Conservation (phyloP, 2,888 invertebrate genomes). For the Candidula unifasciata region DNA sequence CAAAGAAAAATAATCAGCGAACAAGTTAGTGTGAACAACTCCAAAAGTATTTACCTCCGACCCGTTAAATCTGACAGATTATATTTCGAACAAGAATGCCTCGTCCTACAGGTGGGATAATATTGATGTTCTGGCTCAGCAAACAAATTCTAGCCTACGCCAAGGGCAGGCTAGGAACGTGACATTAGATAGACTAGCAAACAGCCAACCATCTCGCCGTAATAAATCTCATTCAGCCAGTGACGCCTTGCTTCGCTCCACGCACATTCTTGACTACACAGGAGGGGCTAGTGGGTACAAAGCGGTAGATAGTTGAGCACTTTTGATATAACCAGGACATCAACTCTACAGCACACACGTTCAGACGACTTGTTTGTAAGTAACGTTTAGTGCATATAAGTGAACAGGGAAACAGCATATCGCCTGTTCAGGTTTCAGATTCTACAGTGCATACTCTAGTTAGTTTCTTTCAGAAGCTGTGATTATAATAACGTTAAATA, state of each 20-base stretch:
- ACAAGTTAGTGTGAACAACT: too few relatives aligned
- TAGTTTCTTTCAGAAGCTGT: not conserved
- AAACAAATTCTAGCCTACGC: not conserved
- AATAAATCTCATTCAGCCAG: not conserved
- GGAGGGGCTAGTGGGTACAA: not conserved
- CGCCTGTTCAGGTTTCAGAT: not conserved
- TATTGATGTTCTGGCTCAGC: slow-evolving; percentile 4
- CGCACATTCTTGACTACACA: not conserved
- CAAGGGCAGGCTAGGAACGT: not conserved
- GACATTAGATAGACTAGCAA: not conserved
- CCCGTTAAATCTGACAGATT: too few relatives aligned
- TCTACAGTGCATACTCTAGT: not conserved
- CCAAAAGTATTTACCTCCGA: too few relatives aligned
- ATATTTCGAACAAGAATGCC: too few relatives aligned
- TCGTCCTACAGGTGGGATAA: slow-evolving; percentile 34
- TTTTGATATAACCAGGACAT: slow-evolving; percentile 18
- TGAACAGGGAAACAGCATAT: not conserved
- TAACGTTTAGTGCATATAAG: not conserved
- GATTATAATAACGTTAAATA: slow-evolving; percentile 8
- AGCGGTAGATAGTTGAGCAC: too few relatives aligned
- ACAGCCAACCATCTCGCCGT: not conserved
- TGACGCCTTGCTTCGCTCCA: not conserved
- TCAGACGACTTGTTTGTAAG: not conserved
- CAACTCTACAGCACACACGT: not conserved
- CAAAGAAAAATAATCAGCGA: too few relatives aligned